These are phyloP conservation scores for Allacma fusca DNA, from an alignment of 2,888 invertebrate genomes.

Conservation along the genomic window DNA sequence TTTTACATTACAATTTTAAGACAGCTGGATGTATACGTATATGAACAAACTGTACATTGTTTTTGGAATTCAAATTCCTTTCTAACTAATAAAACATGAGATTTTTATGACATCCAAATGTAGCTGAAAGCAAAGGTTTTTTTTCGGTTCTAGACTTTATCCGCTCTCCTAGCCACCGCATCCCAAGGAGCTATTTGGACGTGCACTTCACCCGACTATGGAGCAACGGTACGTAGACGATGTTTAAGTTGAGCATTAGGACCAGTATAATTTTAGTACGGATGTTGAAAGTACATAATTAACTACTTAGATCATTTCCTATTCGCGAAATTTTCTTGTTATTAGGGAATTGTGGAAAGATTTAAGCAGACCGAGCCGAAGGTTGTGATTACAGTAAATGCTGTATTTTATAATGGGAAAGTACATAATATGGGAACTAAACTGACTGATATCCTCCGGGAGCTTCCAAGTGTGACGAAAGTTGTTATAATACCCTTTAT, in stretches of 20 bases:
- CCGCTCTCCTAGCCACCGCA: conserved; percentile 68
- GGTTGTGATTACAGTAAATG: conserved; percentile 68
- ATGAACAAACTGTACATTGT: too few species aligned
- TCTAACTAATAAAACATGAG: too few species aligned
- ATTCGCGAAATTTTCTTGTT: too few species aligned
- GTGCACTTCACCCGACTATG: conserved; percentile 69
- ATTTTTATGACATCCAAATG: too few species aligned
- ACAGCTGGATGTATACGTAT: conserved; percentile 10
- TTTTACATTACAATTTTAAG: background rate
- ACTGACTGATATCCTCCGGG: conserved; percentile 64
- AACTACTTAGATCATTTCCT: background rate
- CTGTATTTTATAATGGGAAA: conserved; percentile 68
- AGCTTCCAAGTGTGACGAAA: conserved; percentile 52
- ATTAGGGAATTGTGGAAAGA: conserved; percentile 62
- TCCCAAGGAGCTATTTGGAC: conserved; percentile 69
- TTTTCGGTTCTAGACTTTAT: conserved; percentile 64
- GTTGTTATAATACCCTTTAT: conserved; percentile 58
- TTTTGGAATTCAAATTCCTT: too few species aligned
- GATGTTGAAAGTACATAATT: too few species aligned
- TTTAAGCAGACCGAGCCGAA: conserved; percentile 68
- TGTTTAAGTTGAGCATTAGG: background rate
- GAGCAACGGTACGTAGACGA: conserved; percentile 63
- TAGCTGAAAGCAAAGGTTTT: too few species aligned
- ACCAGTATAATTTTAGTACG: too few species aligned
- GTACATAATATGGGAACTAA: conserved; percentile 67